Evolutionary conservation across 2,797 vertebrate species (phyloP).

Genomic region (Myotis planiceps): DNA sequence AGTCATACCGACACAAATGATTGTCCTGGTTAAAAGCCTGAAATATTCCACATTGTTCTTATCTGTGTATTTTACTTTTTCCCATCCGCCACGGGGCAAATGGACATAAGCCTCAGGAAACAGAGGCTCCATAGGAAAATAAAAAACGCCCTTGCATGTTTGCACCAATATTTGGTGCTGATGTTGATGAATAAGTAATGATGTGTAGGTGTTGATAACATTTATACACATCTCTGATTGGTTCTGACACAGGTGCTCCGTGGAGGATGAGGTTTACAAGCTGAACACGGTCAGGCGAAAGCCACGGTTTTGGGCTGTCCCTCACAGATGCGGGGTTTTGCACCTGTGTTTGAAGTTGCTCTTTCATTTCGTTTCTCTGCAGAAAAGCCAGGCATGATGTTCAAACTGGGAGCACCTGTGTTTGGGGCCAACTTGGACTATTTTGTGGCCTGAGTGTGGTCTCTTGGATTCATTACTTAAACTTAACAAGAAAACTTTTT

Average conservation of each 20-base stretch:
- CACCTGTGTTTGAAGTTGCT: conserved; percentile 84
- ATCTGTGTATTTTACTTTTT: conserved; percentile 72
- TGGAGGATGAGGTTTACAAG: conserved; percentile 68
- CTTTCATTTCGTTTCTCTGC: conserved; percentile 76
- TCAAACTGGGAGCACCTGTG: conserved; percentile 81
- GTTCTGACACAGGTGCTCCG: conserved; percentile 79
- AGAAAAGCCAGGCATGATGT: conserved; percentile 72
- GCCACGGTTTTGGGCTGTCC: conserved; percentile 76
- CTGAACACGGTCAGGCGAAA: conserved; percentile 74
- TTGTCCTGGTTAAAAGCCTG: not conserved
- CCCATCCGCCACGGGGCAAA: conserved; percentile 67
- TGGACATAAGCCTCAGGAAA: conserved; percentile 56
- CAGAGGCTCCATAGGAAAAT: conserved; percentile 33
- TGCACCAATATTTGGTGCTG: conserved; percentile 67
- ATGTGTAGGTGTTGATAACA: conserved; percentile 69
- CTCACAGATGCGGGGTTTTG: conserved; percentile 77
- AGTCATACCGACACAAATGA: not conserved
- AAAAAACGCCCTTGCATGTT: conserved; percentile 50
- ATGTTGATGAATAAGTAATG: conserved; percentile 72
- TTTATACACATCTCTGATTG: conserved; percentile 72
- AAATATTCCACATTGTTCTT: not conserved
- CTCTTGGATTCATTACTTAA: conserved; percentile 52
- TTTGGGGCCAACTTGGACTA: conserved; percentile 76
- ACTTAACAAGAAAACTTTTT: conserved; percentile 58
- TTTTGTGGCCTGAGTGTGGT: conserved; percentile 60